These are phyloP conservation scores for Otus scops DNA, from an alignment of 2,797 vertebrate genomes.

Conservation along the genomic window DNA sequence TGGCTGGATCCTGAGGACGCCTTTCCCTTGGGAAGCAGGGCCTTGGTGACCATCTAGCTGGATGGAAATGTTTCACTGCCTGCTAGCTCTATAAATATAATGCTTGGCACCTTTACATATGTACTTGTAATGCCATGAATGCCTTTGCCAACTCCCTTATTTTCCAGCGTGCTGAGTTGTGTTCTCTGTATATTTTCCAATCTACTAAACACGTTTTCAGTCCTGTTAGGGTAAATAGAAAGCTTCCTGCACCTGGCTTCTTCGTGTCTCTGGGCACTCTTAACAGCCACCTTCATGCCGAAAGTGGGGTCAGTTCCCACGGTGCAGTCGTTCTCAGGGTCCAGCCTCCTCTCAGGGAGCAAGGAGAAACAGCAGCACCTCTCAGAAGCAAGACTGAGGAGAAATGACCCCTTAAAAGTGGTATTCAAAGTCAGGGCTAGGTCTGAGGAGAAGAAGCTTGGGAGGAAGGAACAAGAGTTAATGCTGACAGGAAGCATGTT, in stretches of 20 bases:
- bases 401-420: background rate
- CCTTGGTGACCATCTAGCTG: background rate
- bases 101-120: conserved; percentile 2
- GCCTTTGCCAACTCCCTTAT: conserved; percentile 34
- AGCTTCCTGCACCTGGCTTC: conserved; percentile 5
- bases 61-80: background rate
- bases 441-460: background rate
- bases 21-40: background rate
- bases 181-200: conserved; percentile 28
- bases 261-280: background rate
- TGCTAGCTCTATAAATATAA: conserved; percentile 22
- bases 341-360: background rate
- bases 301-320: background rate
- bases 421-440: background rate
- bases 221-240: conserved; percentile 30
- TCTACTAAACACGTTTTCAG: conserved; percentile 25
- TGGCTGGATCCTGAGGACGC: background rate
- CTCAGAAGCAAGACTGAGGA: background rate
- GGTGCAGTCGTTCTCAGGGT: background rate
- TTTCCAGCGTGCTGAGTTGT: conserved; percentile 23
- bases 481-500: background rate
- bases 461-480: background rate
- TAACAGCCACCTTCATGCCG: background rate
- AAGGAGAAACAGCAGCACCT: background rate
- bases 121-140: background rate